Base-by-base conservation (phyloP, 2,888 invertebrate genomes). In the Amphipyra berbera region DNA sequence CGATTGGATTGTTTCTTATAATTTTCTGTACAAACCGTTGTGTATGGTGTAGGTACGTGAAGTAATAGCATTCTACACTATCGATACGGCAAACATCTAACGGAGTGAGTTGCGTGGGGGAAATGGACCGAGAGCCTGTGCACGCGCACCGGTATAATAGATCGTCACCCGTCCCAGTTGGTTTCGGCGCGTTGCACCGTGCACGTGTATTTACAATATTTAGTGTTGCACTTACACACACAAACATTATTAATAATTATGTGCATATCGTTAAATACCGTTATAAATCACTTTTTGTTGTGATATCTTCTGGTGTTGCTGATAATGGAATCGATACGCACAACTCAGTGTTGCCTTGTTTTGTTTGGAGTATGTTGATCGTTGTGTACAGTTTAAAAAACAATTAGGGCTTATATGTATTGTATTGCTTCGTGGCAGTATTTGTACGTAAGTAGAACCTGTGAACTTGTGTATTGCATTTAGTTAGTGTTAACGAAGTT, bases 51-150 rank as follows among this genome's bases (percentile, higher is more conserved):
- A 57, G 57, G 65, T 67, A 65, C 58, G 62, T 78, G 69, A 63
- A 82, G 79, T 80, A 76, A 79, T 83, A 73, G 81, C 78, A 84
- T 85, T 84, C 75, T 84, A 79, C 81, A 76, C 73, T 84, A 83
- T 86, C 83, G 86, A 89, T 84, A 88, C 84, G 84, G 85, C 84
- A 86, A 87, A 86, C 84, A 85, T 93, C 92, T 93, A 94, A 93
- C 93, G 92, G 92, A 87, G 89, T 89, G 88, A 87, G 89, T 85
- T 87, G 94, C 93, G 94, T 94, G 94, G 94, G 94, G 94, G 94
- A 94, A 95, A 93, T 94, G 94, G 92, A 90, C 91, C 90, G 92
- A 86, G 90, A 88, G 88, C 86, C 89, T 91, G 93, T 87, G 92
- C 91, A 87, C 89, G 92, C 90, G 92, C 92, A 90, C 90, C 90